Evolutionary conservation across 2,888 invertebrate species (phyloP).

Genomic region (Ceramica pisi): DNA sequence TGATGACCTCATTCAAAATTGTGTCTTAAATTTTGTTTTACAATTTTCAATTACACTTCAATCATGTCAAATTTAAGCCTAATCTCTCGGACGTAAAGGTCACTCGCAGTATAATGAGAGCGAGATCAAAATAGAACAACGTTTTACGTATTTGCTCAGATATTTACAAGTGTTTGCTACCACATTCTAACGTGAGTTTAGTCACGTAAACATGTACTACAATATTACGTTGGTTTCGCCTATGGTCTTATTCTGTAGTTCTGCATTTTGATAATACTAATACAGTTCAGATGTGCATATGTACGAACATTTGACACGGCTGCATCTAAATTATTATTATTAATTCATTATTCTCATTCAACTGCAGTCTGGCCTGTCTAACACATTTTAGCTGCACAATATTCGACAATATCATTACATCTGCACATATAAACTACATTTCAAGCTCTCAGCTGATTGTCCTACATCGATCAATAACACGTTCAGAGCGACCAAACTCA

Average conservation of each 20-base stretch:
- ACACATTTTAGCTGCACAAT: no score
- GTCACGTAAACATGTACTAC: background rate
- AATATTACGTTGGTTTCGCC: background rate
- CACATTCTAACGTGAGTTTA: background rate
- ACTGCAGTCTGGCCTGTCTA: no score
- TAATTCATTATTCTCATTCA: no score
- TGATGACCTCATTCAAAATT: background rate
- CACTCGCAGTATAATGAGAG: background rate
- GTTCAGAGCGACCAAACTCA: background rate
- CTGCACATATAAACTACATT: no score
- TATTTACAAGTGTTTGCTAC: background rate
- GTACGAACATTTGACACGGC: background rate
- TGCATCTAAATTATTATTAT: background rate
- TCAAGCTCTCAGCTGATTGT: no score
- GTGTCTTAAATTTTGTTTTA: background rate
- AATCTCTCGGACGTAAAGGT: background rate
- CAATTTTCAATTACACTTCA: background rate
- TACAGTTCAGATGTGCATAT: background rate
- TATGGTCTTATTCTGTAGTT: background rate
- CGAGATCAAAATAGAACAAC: slow-evolving; percentile 2
- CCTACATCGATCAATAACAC: no score
- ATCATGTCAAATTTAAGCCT: background rate
- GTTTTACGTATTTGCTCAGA: slow-evolving; percentile 3
- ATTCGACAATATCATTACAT: no score
- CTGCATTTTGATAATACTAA: no score